These are phyloP conservation scores for Megaleporinus macrocephalus DNA, from an alignment of 2,113 vertebrate species.

Conservation along the genomic window DNA sequence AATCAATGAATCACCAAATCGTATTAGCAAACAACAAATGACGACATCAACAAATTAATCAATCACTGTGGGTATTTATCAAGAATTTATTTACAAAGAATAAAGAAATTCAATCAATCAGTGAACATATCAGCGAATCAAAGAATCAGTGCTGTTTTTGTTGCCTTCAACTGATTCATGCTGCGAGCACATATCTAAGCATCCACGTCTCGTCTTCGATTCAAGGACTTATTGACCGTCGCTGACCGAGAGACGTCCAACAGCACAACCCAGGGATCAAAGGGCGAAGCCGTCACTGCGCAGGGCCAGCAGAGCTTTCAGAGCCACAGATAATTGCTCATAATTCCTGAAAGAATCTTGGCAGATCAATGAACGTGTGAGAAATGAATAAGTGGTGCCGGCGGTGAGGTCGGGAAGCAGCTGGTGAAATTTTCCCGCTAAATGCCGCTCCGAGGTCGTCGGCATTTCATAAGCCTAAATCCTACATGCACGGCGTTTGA, in stretches of 20 bases:
- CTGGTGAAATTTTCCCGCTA: background rate
- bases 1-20: no score
- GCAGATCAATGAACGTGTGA: background rate
- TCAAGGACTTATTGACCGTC: background rate
- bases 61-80: no score
- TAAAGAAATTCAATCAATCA: background rate
- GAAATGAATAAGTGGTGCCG: background rate
- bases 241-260: background rate
- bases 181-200: background rate
- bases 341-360: background rate
- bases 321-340: background rate
- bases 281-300: background rate
- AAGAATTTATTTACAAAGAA: no score
- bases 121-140: no score
- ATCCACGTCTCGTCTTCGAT: background rate
- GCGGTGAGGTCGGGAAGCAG: background rate
- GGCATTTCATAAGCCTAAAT: background rate
- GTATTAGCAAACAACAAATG: no score
- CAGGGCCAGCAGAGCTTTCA: background rate
- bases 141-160: background rate
- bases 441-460: background rate
- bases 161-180: background rate
- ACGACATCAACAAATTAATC: no score
- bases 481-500: background rate
- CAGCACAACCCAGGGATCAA: background rate